phyloP scores from a whole-genome alignment of 1,140 invertebrate genomes.

The Trinorchestia longiramus region DNA sequence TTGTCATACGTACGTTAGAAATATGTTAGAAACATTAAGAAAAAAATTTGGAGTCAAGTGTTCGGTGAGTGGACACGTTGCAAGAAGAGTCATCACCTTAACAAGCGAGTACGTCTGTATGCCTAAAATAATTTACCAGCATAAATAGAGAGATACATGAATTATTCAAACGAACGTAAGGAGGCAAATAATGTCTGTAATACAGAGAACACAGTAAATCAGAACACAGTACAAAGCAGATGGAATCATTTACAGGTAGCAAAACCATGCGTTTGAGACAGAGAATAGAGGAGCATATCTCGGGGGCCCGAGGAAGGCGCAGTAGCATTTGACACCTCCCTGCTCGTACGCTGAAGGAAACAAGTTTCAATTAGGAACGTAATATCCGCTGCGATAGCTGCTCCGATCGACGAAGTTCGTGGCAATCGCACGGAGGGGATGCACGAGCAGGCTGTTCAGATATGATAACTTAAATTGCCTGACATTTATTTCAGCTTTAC shows the following conservation, averaged over 20 bases:
- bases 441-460: background rate
- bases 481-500: background rate
- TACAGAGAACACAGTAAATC: background rate
- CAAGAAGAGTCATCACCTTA: too few relatives aligned
- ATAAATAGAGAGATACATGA: background rate
- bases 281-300: background rate
- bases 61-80: background rate
- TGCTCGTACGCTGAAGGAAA: constrained; percentile 20
- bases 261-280: background rate
- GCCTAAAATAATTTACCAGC: too few relatives aligned
- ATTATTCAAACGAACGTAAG: background rate
- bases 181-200: background rate
- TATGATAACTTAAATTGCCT: constrained; percentile 5
- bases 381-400: constrained; percentile 30
- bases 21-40: background rate
- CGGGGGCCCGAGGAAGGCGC: background rate
- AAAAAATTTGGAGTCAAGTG: background rate
- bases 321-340: constrained; percentile 5
- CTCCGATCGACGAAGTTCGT: constrained; percentile 21
- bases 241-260: background rate
- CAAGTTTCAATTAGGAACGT: constrained; percentile 45
- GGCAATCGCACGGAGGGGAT: constrained; percentile 24
- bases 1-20: background rate
- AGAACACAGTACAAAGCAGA: background rate
- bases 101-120: too few relatives aligned